A percentile compares a stretch with the other conserved stretches of the same genome.
phyloP scores from a whole-genome alignment of 2,888 invertebrate species.

The Andrena fulva region DNA sequence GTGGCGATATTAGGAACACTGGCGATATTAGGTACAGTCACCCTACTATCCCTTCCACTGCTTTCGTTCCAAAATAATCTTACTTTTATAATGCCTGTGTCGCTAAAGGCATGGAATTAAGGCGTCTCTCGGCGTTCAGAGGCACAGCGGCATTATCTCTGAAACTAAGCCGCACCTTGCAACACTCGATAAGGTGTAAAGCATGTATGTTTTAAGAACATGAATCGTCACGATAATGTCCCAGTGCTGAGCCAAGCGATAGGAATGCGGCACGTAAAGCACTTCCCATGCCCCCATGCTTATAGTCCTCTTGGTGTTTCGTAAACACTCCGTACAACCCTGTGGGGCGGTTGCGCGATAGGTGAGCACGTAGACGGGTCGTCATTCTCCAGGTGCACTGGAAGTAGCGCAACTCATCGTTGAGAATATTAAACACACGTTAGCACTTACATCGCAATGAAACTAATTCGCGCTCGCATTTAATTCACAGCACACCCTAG shows the following conservation, averaged over 20 bases:
- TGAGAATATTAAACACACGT: slow-evolving; percentile 41
- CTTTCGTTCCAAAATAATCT: not conserved
- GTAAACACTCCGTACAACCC: slow-evolving; percentile 51
- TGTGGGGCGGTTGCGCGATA: not conserved
- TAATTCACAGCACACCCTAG: too few relatives aligned
- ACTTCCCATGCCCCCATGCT: slow-evolving; percentile 46
- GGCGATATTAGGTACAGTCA: too few relatives aligned
- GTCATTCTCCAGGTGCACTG: slow-evolving; percentile 31
- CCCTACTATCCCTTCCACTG: not conserved
- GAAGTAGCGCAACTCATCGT: slow-evolving; percentile 47
- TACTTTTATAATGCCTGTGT: not conserved
- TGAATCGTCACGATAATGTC: slow-evolving; percentile 63
- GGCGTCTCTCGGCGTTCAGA: not conserved
- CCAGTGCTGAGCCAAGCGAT: slow-evolving; percentile 65
- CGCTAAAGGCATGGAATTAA: slow-evolving; percentile 4
- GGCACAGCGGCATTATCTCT: slow-evolving; percentile 41
- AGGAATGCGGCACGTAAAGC: slow-evolving; percentile 73
- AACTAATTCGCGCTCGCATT: not conserved
- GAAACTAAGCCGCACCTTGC: slow-evolving; percentile 48
- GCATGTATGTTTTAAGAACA: slow-evolving; percentile 56
- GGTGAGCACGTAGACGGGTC: slow-evolving; percentile 1
- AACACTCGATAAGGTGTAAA: slow-evolving; percentile 33
- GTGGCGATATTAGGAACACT: too few relatives aligned
- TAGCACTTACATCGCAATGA: not conserved
- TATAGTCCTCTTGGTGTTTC: slow-evolving; percentile 49